Conservation (phyloP, 2,888 invertebrate genomes). For the Drosophila monieri region DNA sequence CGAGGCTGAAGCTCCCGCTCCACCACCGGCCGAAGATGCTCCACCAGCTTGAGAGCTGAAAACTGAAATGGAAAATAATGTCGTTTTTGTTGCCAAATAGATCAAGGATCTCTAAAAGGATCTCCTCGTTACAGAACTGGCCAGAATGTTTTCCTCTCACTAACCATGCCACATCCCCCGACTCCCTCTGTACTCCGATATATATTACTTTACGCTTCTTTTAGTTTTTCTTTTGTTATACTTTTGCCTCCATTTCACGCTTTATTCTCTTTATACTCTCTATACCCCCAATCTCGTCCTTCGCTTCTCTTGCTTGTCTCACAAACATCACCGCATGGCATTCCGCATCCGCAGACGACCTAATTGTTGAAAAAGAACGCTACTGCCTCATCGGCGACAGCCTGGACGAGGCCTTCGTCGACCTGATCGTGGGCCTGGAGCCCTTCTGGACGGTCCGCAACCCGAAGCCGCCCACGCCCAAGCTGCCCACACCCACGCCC, state of each 20-base stretch:
- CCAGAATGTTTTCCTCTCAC: slow-evolving; percentile 51
- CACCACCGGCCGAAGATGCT: slow-evolving; percentile 58
- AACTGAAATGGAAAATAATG: slow-evolving; percentile 5
- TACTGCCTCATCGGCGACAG: slow-evolving; percentile 97
- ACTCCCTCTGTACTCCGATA: slow-evolving; percentile 3
- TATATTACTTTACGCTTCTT: slow-evolving; percentile 48
- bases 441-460: slow-evolving; percentile 84
- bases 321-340: slow-evolving; percentile 51
- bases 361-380: slow-evolving; percentile 94
- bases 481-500: slow-evolving; percentile 81
- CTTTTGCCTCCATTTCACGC: slow-evolving; percentile 57
- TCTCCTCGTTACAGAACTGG: slow-evolving; percentile 56
- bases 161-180: slow-evolving; percentile 28
- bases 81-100: slow-evolving; percentile 49
- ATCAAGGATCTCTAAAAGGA: slow-evolving; percentile 53
- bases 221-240: slow-evolving; percentile 32
- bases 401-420: slow-evolving; percentile 96
- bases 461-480: slow-evolving; percentile 84
- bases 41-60: slow-evolving; percentile 12
- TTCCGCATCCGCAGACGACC: slow-evolving; percentile 87
- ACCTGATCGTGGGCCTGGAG: slow-evolving; percentile 88
- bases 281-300: slow-evolving; percentile 47
- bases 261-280: slow-evolving; percentile 55
- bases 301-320: slow-evolving; percentile 61
- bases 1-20: slow-evolving; percentile 48